Conservation (phyloP, 2,797 vertebrate genomes). For the Phrynocephalus forsythii region DNA sequence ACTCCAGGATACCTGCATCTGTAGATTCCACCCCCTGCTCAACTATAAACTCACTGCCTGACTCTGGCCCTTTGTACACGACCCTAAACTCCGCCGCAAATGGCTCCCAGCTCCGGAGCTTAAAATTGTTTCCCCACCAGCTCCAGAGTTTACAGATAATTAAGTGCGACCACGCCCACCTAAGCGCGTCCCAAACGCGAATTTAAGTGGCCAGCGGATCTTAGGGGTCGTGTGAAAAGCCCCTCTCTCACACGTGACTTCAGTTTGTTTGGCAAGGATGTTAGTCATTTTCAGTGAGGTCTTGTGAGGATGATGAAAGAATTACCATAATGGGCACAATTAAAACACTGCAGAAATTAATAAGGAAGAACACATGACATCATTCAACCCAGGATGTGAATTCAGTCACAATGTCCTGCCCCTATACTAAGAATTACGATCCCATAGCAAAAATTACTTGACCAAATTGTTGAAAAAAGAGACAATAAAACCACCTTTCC, state of each 20-base stretch:
- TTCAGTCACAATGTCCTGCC: not conserved
- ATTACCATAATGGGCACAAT: not conserved
- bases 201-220: no score
- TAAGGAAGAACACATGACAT: not conserved
- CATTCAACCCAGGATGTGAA: not conserved
- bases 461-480: not conserved
- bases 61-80: not conserved
- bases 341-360: not conserved
- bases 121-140: no score
- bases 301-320: not conserved
- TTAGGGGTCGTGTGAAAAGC: no score
- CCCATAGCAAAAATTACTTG: no score
- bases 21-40: not conserved
- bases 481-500: not conserved
- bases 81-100: no score
- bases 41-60: not conserved
- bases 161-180: no score
- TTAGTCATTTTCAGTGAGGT: not conserved
- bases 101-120: no score
- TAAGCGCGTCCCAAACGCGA: no score
- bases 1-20: not conserved
- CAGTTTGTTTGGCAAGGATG: not conserved
- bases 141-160: no score
- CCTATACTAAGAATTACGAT: no score
- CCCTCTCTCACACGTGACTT: not conserved